Evolutionary conservation across 2,113 vertebrate genomes (phyloP), one percentile per base, ranked within the genome.

Genomic region (Penelope pileata): DNA sequence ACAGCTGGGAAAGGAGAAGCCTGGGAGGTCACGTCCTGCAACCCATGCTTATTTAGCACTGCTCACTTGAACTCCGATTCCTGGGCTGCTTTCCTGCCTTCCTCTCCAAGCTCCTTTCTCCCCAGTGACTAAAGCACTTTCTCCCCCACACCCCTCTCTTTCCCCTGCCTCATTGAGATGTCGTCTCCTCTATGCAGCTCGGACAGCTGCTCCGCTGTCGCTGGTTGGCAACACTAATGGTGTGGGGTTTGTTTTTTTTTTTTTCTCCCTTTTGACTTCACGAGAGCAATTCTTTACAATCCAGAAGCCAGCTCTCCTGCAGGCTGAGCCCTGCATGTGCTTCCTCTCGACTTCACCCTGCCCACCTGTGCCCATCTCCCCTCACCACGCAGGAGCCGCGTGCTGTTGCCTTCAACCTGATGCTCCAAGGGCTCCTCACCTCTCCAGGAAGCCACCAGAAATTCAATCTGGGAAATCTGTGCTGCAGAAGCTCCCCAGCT

Each of bases 151-250:
- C 60, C 17, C 29, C 18, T 9, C 38, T 67, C 69, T 72, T 45
- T 14, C 72, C 83, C 38, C 42, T 13, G 75, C 75, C 73, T 0
- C 9, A 40, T 10, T 5, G 75, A 58, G 45, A 22, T 1, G 50
- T 67, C 43, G 51, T 77, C 78, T 30, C 56, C 59, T 75, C 91
- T 68, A 88, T 93, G 93, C 94, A 94, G 78, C 94, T 90, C 3
- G 21, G 70, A n/a, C 54, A 19, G 30, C 76, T 30, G 2, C 72
- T 73, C 82, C 59, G 5, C 36, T 10, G 7, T 4, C 16, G 54
- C 34, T 62, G 47, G 67, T 45, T 38, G 59, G 29, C 75, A 18
- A 4, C 74, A 10, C 70, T 7, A 29, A 12, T 1, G 42, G 59
- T 43, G 24, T 58, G 11, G 8, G 8, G 23, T 23, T 5, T 36